Evolutionary conservation across 2,797 vertebrate genomes (phyloP).

Genomic region (Lacerta bilineata): DNA sequence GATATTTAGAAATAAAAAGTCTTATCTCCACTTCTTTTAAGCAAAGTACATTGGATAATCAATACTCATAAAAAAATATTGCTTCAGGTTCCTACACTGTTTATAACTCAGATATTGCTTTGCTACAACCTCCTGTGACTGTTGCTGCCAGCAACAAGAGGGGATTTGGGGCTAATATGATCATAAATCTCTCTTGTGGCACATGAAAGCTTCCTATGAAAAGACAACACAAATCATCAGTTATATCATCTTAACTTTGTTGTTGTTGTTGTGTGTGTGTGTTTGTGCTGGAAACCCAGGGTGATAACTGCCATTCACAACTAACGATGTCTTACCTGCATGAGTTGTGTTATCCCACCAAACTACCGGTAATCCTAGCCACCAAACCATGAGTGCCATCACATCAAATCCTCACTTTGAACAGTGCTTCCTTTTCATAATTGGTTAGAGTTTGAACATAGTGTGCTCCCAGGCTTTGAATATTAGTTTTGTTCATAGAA

Average conservation of each 20-base stretch:
- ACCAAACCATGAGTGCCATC: no score
- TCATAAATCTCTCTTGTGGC: conserved; percentile 18
- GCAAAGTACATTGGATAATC: conserved; percentile 33
- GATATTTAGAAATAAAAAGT: conserved; percentile 41
- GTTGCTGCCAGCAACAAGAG: neutral
- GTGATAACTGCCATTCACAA: neutral
- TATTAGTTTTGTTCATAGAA: no score
- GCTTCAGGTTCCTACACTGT: neutral
- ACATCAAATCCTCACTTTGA: no score
- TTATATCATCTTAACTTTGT: neutral
- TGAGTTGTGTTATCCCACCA: neutral
- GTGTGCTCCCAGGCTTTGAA: no score
- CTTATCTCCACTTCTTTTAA: conserved; percentile 27
- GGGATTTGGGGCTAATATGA: neutral
- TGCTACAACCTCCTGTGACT: neutral
- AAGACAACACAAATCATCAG: conserved; percentile 17
- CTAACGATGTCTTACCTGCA: conserved; percentile 6
- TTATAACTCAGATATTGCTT: conserved; percentile 28
- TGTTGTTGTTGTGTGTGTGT: neutral
- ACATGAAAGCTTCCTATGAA: neutral
- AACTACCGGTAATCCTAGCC: neutral
- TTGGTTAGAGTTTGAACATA: no score
- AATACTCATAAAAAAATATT: conserved; percentile 40
- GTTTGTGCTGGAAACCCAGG: neutral
- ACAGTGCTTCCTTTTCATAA: no score